phyloP scores from a whole-genome alignment of 2,113 vertebrate species.

The Monopterus albus region DNA sequence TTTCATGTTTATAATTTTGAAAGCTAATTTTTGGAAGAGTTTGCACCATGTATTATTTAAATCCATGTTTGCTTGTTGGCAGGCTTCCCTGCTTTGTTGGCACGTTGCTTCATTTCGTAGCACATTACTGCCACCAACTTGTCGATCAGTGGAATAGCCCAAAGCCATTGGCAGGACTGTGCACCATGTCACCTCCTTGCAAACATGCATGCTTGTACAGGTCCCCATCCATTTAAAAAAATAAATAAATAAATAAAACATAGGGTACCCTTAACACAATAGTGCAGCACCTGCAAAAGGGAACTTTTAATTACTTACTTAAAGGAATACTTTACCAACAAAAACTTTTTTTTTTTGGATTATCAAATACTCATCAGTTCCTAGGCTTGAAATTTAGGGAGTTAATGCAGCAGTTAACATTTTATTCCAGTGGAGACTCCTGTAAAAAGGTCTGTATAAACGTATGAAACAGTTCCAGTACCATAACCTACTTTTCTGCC shows the following conservation, averaged over 20 bases:
- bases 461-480: not conserved
- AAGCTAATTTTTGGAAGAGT: not conserved
- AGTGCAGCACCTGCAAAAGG: not conserved
- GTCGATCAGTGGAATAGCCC: not conserved
- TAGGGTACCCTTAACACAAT: not conserved
- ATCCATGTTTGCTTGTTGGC: not conserved
- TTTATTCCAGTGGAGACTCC: too few species aligned
- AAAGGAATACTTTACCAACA: not conserved
- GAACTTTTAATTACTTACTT: too few species aligned
- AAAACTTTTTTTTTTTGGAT: not conserved
- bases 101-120: not conserved
- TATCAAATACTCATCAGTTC: not conserved
- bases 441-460: not conserved
- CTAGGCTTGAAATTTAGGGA: too few species aligned
- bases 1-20: too few species aligned
- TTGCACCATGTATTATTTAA: not conserved
- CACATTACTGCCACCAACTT: constrained; percentile 3
- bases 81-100: not conserved
- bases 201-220: not conserved
- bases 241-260: not conserved
- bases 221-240: not conserved
- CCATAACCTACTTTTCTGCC: not conserved
- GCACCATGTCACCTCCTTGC: not conserved
- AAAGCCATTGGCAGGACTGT: not conserved
- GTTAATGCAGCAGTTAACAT: too few species aligned